Conservation (phyloP, 2,888 invertebrate genomes). For the Synanthedon myopaeformis region DNA sequence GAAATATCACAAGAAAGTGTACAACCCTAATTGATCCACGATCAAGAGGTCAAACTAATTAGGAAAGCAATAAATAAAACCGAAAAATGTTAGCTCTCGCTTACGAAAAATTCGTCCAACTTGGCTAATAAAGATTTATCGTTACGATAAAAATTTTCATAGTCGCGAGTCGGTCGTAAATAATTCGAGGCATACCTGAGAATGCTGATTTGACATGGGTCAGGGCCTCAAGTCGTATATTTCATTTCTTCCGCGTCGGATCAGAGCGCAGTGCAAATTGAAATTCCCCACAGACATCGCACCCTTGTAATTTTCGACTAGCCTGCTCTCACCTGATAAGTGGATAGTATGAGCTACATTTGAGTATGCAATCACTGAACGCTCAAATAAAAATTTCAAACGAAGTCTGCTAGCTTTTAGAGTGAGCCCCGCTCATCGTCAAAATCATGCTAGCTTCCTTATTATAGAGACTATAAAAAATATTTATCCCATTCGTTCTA, state of each 20-base stretch:
- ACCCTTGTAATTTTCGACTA: slow-evolving; percentile 22
- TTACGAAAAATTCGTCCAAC: slow-evolving; percentile 33
- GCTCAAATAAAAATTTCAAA: too few species aligned
- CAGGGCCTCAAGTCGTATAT: slow-evolving; percentile 49
- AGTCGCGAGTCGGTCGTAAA: slow-evolving; percentile 57
- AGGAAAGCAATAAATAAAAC: neutral
- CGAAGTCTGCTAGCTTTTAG: too few species aligned
- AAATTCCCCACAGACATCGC: slow-evolving; percentile 37
- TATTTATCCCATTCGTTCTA: too few species aligned
- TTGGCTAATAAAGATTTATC: slow-evolving; percentile 61
- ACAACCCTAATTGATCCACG: neutral
- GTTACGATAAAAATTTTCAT: slow-evolving; percentile 57
- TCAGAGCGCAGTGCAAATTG: slow-evolving; percentile 52
- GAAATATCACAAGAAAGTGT: too few species aligned
- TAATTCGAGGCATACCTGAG: slow-evolving; percentile 63
- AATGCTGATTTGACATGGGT: slow-evolving; percentile 68
- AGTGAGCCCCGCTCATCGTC: too few species aligned
- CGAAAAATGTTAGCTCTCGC: slow-evolving; percentile 9
- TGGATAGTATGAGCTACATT: neutral
- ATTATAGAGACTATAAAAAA: too few species aligned
- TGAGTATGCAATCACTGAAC: too few species aligned
- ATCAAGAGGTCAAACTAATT: neutral
- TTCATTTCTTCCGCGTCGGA: slow-evolving; percentile 54
- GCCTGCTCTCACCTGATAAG: neutral
- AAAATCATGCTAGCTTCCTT: too few species aligned